Evolutionary conservation across 1,140 invertebrate species (phyloP).

Genomic region (Ceratina japonica): DNA sequence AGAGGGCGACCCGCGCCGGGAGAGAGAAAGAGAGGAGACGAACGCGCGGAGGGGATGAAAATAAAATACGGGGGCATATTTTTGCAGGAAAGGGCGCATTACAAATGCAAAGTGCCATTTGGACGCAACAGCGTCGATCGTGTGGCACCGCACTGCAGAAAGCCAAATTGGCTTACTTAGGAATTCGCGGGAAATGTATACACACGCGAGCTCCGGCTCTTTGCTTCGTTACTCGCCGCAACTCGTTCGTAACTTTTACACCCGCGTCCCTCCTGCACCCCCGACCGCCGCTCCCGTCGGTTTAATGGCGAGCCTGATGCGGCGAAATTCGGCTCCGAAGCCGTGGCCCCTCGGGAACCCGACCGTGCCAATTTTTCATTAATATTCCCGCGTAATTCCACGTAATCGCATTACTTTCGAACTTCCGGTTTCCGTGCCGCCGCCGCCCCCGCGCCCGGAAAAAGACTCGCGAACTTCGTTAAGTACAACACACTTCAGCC

Average conservation of each 20-base stretch:
- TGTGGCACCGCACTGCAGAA: constrained; percentile 43
- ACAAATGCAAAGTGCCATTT: constrained; percentile 49
- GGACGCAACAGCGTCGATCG: constrained; percentile 48
- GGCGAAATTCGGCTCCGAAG: neutral
- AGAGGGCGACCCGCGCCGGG: neutral
- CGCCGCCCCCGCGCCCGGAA: neutral
- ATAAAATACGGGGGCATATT: constrained; percentile 19
- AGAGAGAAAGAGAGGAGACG: neutral
- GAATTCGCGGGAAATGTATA: constrained; percentile 34
- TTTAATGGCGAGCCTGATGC: neutral
- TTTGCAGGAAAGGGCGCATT: constrained; percentile 12
- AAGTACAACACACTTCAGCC: neutral
- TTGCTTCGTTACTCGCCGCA: constrained; percentile 25
- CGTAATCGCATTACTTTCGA: constrained; percentile 29
- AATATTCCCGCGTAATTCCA: constrained; percentile 28
- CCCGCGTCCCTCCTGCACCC: no score
- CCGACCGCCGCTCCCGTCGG: no score
- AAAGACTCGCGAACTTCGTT: constrained; percentile 14
- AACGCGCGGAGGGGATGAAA: neutral
- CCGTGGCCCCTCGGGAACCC: neutral
- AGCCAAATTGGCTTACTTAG: constrained; percentile 47
- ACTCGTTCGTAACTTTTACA: constrained; percentile 42
- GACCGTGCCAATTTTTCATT: constrained; percentile 39
- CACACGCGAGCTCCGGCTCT: neutral
- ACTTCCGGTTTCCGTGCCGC: neutral